Percentiles rank a stretch among this genome's conserved stretches.
Evolutionary conservation across 1,140 invertebrate species (phyloP).

Genomic region (Anastrepha obliqua): DNA sequence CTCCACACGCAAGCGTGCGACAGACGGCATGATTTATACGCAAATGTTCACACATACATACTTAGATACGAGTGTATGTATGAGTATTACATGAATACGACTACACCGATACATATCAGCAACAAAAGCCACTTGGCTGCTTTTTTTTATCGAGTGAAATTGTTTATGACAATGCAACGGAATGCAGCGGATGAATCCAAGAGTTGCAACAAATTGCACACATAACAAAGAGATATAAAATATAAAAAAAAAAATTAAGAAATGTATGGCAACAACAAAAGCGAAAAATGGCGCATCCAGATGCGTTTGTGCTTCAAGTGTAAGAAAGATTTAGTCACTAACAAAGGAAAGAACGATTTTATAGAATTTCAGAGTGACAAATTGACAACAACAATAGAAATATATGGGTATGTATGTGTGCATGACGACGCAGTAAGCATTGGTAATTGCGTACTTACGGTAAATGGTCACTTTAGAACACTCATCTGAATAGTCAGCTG

Average conservation of each 20-base stretch:
- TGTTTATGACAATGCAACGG: conserved; percentile 45
- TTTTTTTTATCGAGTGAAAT: conserved; percentile 17
- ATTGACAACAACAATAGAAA: too few species aligned
- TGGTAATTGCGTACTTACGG: too few species aligned
- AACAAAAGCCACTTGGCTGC: conserved; percentile 28
- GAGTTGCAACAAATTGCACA: conserved; percentile 36
- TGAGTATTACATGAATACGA: not conserved
- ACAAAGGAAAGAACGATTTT: too few species aligned
- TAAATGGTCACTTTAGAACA: too few species aligned
- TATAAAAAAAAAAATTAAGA: not conserved
- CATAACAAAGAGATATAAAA: not conserved
- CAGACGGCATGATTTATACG: conserved; percentile 18
- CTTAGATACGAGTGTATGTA: not conserved
- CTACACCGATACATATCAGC: not conserved
- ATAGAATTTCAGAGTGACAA: too few species aligned
- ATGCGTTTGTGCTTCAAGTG: too few species aligned
- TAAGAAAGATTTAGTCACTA: too few species aligned
- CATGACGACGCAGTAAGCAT: too few species aligned
- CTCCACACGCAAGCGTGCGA: not conserved
- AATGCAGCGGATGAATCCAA: conserved; percentile 21
- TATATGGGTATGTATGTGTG: too few species aligned
- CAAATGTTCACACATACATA: conserved; percentile 3
- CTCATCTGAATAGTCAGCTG: too few species aligned
- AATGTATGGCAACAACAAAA: not conserved
- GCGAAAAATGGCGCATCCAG: too few species aligned